Evolutionary conservation across 2,888 invertebrate genomes (phyloP), one percentile per base, ranked within the genome.

Genomic region (Oligia latruncula): DNA sequence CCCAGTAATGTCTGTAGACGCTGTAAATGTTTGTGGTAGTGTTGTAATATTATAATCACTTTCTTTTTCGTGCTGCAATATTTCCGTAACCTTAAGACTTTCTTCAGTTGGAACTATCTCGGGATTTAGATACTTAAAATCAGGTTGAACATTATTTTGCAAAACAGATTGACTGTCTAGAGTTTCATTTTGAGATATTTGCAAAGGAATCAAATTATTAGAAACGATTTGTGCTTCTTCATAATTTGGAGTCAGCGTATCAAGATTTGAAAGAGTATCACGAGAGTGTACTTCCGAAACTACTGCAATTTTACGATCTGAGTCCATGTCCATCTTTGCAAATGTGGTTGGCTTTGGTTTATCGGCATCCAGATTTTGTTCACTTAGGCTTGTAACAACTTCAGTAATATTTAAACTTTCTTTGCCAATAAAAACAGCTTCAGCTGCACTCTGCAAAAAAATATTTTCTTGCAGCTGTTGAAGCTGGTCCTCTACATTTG

Each of bases 321-420:
- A 90, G 66, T 97, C 94, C 64, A 98, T 91, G 76, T 97, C 96
- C 55, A 97, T 79, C 76, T 94, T 96, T 35, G 98, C 98, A 90
- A 94, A 97, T 58, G 93, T 95, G 78, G 93, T 91, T 82, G 95
- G 92, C n/a, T 96, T 95, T 77, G 90, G 88, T 88, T 94, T 91
- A 66, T 92, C 90, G 84, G 93, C 90, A 52, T 91, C 94, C 46
- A 97, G 93, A 78, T 91, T 94, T 93, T 94, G 93, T 96, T 97
- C 97, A 91, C 94, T 96, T 72, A 97, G 95, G 77, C 94, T 94
- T 6, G 96, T 90, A 75, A 97, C 90, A 0, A 97, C 91, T 94
- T 98, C 97, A 11, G 97, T 97, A 23, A 98, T 95, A 90, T 97
- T 97, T 70, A 98, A 86, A 86, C 97, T 95, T 98, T 97, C 90